Base-by-base conservation (phyloP, 2,797 vertebrate species). In the Zenarchopterus dispar region DNA sequence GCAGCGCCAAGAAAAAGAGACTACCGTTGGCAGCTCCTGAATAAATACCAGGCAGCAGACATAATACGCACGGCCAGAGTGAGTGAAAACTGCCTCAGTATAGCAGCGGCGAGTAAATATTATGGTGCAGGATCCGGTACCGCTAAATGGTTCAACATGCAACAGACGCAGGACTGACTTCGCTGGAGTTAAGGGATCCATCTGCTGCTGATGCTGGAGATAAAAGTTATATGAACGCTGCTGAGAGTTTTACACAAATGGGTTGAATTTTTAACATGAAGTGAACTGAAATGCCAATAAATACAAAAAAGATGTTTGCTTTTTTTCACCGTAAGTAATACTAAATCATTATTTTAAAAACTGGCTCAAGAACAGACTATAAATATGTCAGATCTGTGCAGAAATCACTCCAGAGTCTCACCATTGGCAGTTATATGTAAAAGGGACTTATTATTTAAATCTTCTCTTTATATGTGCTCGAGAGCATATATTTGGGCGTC, bases 1-100 rank as follows among this genome's bases (percentile, higher is more conserved):
- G 46, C 31, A n/a, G 44, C 1, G 84, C 89, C 87, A 93, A 89
- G 73, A 78, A 88, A 83, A 93, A 92, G 84, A 89, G 78, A 76
- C 89, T 89, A 88, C 86, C 80, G 82, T 90, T 89, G 63, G 65
- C 70, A 56, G 64, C 73, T 80, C 64, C 65, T 59, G 78, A 80
- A 86, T 84, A 56, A 76, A 78, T 70, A 73, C 60, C 79, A 84
- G 80, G 56, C 75, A 61, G 62, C n/a, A 51, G 64, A 77, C 67
- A 51, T 54, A 44, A 75, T 67, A 60, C 70, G 66, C 66, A 78
- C 54, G 65, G 73, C 41, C 15, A 53, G 60, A 62, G 58, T 39
- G 62, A 65, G 33, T 41, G 42, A 73, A 67, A 57, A 56, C 47
- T 15, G 56, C 45, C 69, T 68, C 51, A 8, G 5, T 67, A 65